A percentile compares a stretch with the other conserved stretches of the same genome.
These are phyloP conservation scores for Sebastes kiyomatsui DNA, from an alignment of 2,797 vertebrate genomes.

Conservation along the genomic window DNA sequence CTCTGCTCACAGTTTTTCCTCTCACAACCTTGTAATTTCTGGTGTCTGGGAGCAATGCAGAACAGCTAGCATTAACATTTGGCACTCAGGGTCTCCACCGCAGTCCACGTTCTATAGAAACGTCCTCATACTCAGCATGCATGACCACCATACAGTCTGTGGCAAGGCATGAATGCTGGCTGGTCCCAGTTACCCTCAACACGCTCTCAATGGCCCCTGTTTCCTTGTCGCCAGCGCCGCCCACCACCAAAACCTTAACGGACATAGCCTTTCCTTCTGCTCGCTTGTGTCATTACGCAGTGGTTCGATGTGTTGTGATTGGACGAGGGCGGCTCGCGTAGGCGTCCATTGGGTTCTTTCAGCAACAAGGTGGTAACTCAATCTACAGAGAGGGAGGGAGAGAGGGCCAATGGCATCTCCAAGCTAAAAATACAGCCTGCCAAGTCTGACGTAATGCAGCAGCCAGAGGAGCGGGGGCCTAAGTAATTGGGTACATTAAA, in stretches of 20 bases:
- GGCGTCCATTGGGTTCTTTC: slow-evolving; percentile 68
- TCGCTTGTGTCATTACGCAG: slow-evolving; percentile 47
- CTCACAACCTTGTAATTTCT: slow-evolving; percentile 71
- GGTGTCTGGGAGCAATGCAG: slow-evolving; percentile 56
- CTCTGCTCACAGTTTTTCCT: slow-evolving; percentile 62
- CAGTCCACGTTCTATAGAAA: slow-evolving; percentile 63
- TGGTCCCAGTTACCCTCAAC: slow-evolving; percentile 31
- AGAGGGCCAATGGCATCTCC: slow-evolving; percentile 73
- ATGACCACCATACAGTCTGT: slow-evolving; percentile 45
- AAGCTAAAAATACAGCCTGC: slow-evolving; percentile 83
- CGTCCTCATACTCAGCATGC: slow-evolving; percentile 41
- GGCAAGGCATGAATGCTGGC: slow-evolving; percentile 39
- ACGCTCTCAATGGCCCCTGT: slow-evolving; percentile 2
- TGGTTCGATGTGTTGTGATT: slow-evolving; percentile 59
- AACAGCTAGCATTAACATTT: slow-evolving; percentile 56
- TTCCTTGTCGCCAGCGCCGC: slow-evolving; percentile 5
- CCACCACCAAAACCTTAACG: slow-evolving; percentile 46
- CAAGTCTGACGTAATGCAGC: slow-evolving; percentile 84
- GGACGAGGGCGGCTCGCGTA: slow-evolving; percentile 37
- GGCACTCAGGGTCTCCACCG: slow-evolving; percentile 46
- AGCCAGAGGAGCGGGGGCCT: slow-evolving; percentile 68
- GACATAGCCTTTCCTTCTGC: slow-evolving; percentile 22
- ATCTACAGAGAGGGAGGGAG: slow-evolving; percentile 66
- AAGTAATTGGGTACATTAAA: slow-evolving; percentile 85
- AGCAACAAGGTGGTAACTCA: slow-evolving; percentile 81